These are phyloP conservation scores for Silurus lanzhouensis DNA, from an alignment of 2,797 vertebrate genomes.

Conservation along the genomic window DNA sequence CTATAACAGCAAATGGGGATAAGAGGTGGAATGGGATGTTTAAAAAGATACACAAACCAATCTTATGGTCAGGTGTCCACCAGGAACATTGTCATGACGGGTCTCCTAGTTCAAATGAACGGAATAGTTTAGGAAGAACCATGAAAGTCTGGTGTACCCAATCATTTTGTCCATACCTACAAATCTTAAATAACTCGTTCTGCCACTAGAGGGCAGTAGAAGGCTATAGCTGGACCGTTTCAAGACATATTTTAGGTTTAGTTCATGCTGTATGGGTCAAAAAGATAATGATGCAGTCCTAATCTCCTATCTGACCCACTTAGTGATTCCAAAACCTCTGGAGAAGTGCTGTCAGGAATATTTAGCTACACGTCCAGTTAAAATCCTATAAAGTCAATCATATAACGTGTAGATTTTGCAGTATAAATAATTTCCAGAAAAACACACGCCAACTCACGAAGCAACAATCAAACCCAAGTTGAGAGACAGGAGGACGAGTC, in stretches of 20 bases:
- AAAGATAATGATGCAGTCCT: background rate
- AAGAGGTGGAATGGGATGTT: too few species aligned
- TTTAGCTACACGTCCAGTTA: background rate
- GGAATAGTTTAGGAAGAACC: too few species aligned
- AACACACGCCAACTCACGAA: too few species aligned
- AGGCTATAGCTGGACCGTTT: background rate
- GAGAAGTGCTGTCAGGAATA: background rate
- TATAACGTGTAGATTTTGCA: background rate
- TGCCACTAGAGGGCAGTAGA: conserved; percentile 44
- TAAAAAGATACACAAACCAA: too few species aligned
- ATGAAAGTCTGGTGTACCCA: too few species aligned
- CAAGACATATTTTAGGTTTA: background rate
- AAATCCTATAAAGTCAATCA: background rate
- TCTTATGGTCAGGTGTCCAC: too few species aligned
- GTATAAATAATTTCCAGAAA: too few species aligned
- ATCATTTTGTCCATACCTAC: background rate
- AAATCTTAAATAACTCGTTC: background rate
- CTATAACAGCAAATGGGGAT: too few species aligned
- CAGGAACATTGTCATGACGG: too few species aligned
- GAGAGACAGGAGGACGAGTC: background rate
- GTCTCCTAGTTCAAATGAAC: too few species aligned
- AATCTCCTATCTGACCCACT: background rate
- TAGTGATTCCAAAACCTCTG: background rate
- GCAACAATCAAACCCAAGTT: background rate
- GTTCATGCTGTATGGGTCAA: conserved; percentile 4